Evolutionary conservation across 2,888 invertebrate genomes (phyloP), one percentile per base, ranked within the genome.

Genomic region (Cacoxenus indagator): DNA sequence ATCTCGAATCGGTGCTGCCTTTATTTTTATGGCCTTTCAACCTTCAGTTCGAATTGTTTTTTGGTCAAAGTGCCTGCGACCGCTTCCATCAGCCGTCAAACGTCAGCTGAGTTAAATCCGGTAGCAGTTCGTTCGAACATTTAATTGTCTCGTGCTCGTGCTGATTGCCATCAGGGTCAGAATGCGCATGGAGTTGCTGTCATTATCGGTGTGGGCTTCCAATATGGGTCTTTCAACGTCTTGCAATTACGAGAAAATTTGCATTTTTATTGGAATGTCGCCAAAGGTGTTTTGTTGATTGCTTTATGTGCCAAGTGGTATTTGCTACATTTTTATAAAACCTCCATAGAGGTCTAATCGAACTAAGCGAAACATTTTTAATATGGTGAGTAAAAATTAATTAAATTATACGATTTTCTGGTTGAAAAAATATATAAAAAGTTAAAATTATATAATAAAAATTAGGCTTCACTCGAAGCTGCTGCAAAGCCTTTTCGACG

Each of bases 1-100:
- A 71, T 72, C 75, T 67, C n/a, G n/a, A n/a, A n/a, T 70, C 70
- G 73, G 78, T 80, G 81, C 78, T 68, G 68, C 67, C 74, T 22
- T 27, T 26, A 14, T 55, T 55, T 80, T 79, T 82, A 79, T 72
- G 73, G 46, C 73, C 62, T 67, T 37, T 51, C 45, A 43, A 11
- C 45, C n/a, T 43, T 55, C 45, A 66, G 27, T 67, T 24, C 57
- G 46, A 59, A 61, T 55, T 43, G 69, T 64, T 55, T 6, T 8
- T 55, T 55, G 24, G 55, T 8, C 55, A 8, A 55, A 48, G 46
- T 55, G 26, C 26, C 19, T 9, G 8, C 54, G 27, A 11, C 54
- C 19, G 54, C 31, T 48, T 11, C 4, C 48, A 17, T 17, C 17
- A 17, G 11, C 17, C n/a, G 6, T 48, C 48, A 48, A 17, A 17